phyloP scores from a whole-genome alignment of 2,797 vertebrate genomes.

The Acridotheres tristis region DNA sequence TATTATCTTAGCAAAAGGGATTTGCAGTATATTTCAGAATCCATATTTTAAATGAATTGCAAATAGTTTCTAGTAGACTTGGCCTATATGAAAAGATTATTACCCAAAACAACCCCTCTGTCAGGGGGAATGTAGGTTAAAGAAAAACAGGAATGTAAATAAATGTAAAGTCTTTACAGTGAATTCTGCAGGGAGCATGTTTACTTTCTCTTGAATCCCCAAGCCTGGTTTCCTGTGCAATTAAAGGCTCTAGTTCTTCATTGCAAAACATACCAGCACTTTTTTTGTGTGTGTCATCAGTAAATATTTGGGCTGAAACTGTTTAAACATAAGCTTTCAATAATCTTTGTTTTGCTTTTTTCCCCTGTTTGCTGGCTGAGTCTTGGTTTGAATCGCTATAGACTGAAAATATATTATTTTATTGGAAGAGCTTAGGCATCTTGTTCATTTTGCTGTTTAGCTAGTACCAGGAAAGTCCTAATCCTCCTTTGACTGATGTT shows the following conservation, averaged over 20 bases:
- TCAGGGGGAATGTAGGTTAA: slow-evolving; percentile 60
- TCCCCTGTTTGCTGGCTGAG: neutral
- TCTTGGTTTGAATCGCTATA: neutral
- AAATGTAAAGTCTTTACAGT: slow-evolving; percentile 33
- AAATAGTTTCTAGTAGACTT: slow-evolving; percentile 53
- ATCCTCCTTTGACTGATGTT: neutral
- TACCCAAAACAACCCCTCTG: slow-evolving; percentile 36
- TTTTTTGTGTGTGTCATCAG: neutral
- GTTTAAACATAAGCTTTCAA: slow-evolving; percentile 59
- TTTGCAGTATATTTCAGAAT: slow-evolving; percentile 63
- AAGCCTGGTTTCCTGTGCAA: neutral
- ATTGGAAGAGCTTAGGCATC: slow-evolving; percentile 25
- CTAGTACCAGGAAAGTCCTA: neutral
- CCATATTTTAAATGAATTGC: slow-evolving; percentile 70
- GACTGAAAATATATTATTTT: neutral
- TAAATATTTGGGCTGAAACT: slow-evolving; percentile 61
- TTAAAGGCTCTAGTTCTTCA: slow-evolving; percentile 7
- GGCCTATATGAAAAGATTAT: slow-evolving; percentile 62
- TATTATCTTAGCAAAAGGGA: slow-evolving; percentile 55
- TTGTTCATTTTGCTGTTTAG: slow-evolving; percentile 24
- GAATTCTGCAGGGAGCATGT: slow-evolving; percentile 17
- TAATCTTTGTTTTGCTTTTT: slow-evolving; percentile 31
- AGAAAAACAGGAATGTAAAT: slow-evolving; percentile 52
- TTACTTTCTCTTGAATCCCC: slow-evolving; percentile 38
- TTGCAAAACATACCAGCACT: neutral